phyloP scores from a whole-genome alignment of 2,797 vertebrate genomes.

The Sparus aurata region DNA sequence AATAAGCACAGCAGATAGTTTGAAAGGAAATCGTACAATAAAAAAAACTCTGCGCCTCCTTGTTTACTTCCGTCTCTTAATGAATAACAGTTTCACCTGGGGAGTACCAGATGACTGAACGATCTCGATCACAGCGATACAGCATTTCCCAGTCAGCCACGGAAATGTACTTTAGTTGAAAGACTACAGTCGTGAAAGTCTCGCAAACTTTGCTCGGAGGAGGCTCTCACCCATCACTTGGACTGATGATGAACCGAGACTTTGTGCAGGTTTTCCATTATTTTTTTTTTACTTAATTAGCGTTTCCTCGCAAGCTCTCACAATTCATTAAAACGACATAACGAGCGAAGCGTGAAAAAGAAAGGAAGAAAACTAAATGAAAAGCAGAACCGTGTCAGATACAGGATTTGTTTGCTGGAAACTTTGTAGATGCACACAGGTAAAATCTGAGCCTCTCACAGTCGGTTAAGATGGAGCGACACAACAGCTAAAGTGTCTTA shows the following conservation, averaged over 20 bases:
- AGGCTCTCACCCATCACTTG: not conserved
- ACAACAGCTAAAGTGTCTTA: slow-evolving; percentile 7
- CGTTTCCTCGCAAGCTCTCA: slow-evolving; percentile 2
- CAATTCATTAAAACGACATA: slow-evolving; percentile 33
- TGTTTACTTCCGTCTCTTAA: slow-evolving; percentile 34
- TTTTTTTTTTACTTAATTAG: slow-evolving; percentile 38
- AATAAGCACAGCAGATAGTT: slow-evolving; percentile 12
- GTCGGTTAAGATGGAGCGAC: not conserved
- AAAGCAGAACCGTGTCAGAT: slow-evolving; percentile 1
- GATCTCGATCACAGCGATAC: not conserved
- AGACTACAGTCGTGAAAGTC: not conserved
- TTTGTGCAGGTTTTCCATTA: slow-evolving; percentile 7
- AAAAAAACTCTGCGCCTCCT: not conserved
- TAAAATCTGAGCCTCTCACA: not conserved
- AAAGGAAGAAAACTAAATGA: not conserved
- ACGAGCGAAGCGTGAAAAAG: not conserved
- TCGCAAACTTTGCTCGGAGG: not conserved
- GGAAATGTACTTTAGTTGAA: not conserved
- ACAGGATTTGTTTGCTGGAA: slow-evolving; percentile 2
- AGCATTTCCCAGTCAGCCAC: slow-evolving; percentile 4
- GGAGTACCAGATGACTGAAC: slow-evolving; percentile 10
- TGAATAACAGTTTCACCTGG: slow-evolving; percentile 1
- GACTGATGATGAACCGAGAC: slow-evolving; percentile 1
- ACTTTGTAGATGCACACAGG: not conserved
- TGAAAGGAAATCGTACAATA: not conserved